Conservation (phyloP, 2,888 invertebrate genomes). For the Onthophagus sagittarius region DNA sequence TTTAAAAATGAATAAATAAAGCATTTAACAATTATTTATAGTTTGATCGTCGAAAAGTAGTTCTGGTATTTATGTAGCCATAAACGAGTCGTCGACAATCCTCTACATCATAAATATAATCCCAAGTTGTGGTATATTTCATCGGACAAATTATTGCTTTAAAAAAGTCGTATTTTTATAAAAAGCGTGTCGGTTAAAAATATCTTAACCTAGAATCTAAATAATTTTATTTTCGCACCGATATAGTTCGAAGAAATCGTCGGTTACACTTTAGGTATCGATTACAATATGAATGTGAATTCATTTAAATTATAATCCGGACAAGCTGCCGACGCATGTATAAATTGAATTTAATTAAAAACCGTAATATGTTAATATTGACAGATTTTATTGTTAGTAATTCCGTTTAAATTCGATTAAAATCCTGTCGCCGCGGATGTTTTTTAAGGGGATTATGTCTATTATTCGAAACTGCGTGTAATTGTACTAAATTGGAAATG, state of each 20-base stretch:
- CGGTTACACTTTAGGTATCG: too few relatives aligned
- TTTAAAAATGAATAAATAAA: neutral
- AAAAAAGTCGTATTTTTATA: neutral
- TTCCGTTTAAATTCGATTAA: conserved; percentile 4
- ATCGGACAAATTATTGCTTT: neutral
- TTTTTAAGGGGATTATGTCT: neutral
- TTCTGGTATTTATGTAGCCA: neutral
- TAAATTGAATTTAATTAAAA: conserved; percentile 4
- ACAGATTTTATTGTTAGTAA: conserved; percentile 2
- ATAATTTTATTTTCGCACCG: neutral
- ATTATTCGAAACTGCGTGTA: neutral
- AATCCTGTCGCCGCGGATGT: neutral
- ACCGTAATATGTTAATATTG: conserved; percentile 2
- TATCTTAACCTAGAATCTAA: neutral
- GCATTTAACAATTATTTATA: neutral
- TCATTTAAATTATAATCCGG: neutral
- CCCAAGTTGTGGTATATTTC: neutral
- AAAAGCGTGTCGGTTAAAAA: neutral
- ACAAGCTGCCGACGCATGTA: neutral
- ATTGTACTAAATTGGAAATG: neutral
- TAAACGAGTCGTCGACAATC: neutral
- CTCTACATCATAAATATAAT: neutral
- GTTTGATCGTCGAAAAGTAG: neutral
- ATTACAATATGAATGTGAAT: neutral
- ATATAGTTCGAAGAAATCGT: too few relatives aligned